Percentiles rank a stretch among this genome's conserved stretches.
Evolutionary conservation across 64 coral and sea anemone species (phyloP).

Genomic region (Cladopsammia gracilis): DNA sequence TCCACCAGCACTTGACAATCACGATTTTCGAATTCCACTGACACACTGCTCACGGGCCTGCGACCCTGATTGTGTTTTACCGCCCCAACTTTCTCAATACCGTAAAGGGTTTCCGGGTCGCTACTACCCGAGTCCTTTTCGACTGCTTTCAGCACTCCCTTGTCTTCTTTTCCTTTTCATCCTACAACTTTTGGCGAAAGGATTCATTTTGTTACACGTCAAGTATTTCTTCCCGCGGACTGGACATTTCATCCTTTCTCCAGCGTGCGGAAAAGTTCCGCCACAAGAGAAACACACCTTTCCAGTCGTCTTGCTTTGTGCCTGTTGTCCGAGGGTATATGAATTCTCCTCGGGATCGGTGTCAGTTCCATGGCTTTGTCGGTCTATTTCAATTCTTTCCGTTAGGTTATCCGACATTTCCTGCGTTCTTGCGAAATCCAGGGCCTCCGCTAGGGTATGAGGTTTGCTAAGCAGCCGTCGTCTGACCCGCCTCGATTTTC

Average conservation of each 20-base stretch:
- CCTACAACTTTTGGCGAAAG: conserved; percentile 24
- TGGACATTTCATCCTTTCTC: conserved; percentile 21
- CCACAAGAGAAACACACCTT: conserved; percentile 38
- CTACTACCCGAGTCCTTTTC: conserved; percentile 19
- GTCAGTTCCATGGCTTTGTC: not conserved
- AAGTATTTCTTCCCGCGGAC: conserved; percentile 19
- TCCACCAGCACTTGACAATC: not conserved
- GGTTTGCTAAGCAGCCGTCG: not conserved
- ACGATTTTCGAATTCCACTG: conserved; percentile 19
- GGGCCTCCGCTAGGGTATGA: not conserved
- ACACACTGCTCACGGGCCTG: conserved; percentile 8
- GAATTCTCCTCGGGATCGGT: not conserved
- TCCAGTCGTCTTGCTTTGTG: not conserved
- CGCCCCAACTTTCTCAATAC: not conserved
- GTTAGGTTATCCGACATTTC: conserved; percentile 18
- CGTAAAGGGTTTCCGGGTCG: conserved; percentile 5
- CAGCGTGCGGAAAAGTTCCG: conserved; percentile 1
- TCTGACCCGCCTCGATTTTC: conserved; percentile 23
- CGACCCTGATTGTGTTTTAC: not conserved
- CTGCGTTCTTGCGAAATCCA: conserved; percentile 35
- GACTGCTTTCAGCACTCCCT: not conserved
- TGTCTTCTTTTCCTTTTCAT: conserved; percentile 6
- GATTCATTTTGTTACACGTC: conserved; percentile 17
- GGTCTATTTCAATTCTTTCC: conserved; percentile 32
- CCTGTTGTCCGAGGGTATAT: not conserved